Evolutionary conservation across 1,140 invertebrate genomes (phyloP).

Genomic region (Pseudomyrmex gracilis): DNA sequence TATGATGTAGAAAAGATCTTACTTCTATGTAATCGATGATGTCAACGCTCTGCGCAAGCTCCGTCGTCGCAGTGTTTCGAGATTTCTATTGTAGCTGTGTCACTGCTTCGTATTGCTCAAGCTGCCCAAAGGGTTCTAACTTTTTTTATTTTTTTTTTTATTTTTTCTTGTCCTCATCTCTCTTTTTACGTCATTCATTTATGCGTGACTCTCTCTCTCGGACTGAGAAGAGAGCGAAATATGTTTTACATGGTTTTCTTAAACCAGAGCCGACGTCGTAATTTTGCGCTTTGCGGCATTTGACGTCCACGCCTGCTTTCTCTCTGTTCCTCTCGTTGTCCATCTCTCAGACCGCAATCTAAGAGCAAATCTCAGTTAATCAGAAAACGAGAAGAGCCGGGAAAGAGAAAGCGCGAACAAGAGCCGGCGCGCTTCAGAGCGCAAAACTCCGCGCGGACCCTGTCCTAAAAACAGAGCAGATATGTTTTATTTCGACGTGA

Average conservation of each 20-base stretch:
- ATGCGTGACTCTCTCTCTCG: conserved; percentile 36
- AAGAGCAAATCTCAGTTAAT: no score
- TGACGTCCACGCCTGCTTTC: no score
- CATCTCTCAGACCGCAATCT: no score
- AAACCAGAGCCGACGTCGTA: no score
- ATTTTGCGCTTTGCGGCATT: no score
- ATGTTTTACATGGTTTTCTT: conserved; percentile 26
- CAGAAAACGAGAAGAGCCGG: no score
- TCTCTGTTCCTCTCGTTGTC: no score
- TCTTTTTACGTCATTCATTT: conserved; percentile 20
- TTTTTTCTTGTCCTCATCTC: background rate
- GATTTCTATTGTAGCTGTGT: conserved; percentile 56
- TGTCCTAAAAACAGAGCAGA: conserved; percentile 53
- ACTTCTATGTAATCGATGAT: conserved; percentile 66
- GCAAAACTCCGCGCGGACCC: no score
- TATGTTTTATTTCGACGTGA: conserved; percentile 58
- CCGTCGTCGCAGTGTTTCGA: conserved; percentile 59
- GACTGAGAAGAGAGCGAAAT: conserved; percentile 50
- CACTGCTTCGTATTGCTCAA: conserved; percentile 70
- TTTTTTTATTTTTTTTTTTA: conserved; percentile 29
- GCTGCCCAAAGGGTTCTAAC: conserved; percentile 51
- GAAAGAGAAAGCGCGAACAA: no score
- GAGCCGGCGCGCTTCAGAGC: no score
- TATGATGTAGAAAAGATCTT: conserved; percentile 69
- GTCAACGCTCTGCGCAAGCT: conserved; percentile 66